Conservation (phyloP, 2,797 vertebrate species). For the Gambusia yucatana region DNA sequence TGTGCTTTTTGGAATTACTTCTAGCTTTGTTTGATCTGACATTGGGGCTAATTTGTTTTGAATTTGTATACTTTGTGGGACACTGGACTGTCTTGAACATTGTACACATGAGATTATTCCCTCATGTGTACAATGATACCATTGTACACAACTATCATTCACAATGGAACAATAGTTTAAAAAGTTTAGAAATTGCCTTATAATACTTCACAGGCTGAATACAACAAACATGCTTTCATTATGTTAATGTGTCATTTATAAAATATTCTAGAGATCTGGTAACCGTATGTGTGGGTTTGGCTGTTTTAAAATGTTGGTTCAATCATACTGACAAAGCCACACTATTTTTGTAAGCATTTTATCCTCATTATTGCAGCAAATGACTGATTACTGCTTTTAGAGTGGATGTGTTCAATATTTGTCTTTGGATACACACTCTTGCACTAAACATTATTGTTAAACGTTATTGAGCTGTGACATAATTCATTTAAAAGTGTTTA, state of each 20-base stretch:
- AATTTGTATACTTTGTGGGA: background rate
- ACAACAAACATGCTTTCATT: background rate
- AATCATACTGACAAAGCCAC: background rate
- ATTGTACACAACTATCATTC: too few species aligned
- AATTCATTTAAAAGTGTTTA: conserved; percentile 51
- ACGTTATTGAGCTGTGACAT: conserved; percentile 38
- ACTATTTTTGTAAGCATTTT: background rate
- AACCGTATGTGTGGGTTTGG: background rate
- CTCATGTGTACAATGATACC: background rate
- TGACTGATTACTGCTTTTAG: background rate
- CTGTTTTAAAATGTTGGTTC: background rate
- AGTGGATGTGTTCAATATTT: conserved; percentile 12
- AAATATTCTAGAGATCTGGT: background rate
- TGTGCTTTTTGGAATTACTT: background rate
- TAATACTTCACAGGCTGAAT: background rate
- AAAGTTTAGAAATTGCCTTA: background rate
- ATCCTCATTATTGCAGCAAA: conserved; percentile 5
- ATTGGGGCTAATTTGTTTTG: background rate
- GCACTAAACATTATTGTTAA: conserved; percentile 34
- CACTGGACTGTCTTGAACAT: background rate
- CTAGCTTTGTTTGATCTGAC: background rate
- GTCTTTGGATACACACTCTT: conserved; percentile 3
- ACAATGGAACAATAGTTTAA: background rate
- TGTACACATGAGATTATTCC: background rate
- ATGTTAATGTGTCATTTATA: background rate